phyloP scores from a whole-genome alignment of 2,888 invertebrate species.

The Mechanitis mazaeus region DNA sequence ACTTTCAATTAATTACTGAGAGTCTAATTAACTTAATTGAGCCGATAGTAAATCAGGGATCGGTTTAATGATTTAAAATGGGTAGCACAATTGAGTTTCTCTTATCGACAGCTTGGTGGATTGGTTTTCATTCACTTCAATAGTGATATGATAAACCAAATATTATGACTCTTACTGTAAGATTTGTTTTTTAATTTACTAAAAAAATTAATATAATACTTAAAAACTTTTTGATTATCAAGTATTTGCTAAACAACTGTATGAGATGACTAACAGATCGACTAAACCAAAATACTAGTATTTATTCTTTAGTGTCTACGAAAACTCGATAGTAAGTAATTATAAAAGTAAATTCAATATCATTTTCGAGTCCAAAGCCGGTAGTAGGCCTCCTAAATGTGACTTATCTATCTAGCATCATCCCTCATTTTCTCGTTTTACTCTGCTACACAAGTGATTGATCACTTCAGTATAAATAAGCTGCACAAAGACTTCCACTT shows the following conservation, averaged over 20 bases:
- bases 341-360: neutral
- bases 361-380: constrained; percentile 16
- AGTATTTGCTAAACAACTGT: too few relatives aligned
- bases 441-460: constrained; percentile 40
- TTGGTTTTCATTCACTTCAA: constrained; percentile 50
- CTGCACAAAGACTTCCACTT: constrained; percentile 6
- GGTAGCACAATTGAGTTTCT: constrained; percentile 32
- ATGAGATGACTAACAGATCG: too few relatives aligned
- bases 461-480: constrained; percentile 33
- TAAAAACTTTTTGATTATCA: too few relatives aligned
- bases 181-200: constrained; percentile 37
- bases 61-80: constrained; percentile 41
- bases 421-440: constrained; percentile 56
- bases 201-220: constrained; percentile 13
- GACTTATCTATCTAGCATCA: constrained; percentile 57
- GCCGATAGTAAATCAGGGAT: constrained; percentile 31
- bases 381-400: constrained; percentile 47
- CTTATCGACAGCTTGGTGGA: constrained; percentile 39
- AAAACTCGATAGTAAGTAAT: neutral
- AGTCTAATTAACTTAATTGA: constrained; percentile 31
- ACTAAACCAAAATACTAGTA: too few relatives aligned
- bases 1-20: constrained; percentile 28
- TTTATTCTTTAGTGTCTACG: too few relatives aligned
- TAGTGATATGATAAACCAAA: constrained; percentile 41
- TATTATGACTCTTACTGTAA: constrained; percentile 24